Percentiles rank a stretch among this genome's conserved stretches.
Conservation (phyloP, 2,797 vertebrate species). For the Arrhamphus sclerolepis region DNA sequence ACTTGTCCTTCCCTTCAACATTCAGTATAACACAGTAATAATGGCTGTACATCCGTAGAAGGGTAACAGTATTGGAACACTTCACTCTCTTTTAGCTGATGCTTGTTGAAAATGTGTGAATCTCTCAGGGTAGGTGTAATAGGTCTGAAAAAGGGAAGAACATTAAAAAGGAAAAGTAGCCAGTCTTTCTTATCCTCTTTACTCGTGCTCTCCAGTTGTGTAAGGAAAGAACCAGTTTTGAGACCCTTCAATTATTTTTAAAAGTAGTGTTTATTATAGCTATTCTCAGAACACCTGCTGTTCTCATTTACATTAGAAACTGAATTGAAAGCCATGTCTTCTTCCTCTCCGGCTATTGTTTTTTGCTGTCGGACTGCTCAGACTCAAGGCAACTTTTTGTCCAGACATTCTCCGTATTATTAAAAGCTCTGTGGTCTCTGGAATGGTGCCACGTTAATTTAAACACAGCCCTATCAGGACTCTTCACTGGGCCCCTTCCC, state of each 20-base stretch:
- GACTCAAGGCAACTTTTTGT: constrained; percentile 70
- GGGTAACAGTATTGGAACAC: constrained; percentile 17
- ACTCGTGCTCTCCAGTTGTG: constrained; percentile 48
- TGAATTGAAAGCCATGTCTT: constrained; percentile 11
- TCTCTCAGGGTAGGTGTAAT: constrained; percentile 32
- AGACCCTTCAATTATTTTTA: not conserved
- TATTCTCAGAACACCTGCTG: constrained; percentile 24
- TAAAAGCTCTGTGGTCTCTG: constrained; percentile 69
- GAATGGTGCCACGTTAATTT: constrained; percentile 68
- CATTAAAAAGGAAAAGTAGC: constrained; percentile 17
- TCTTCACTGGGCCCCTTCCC: constrained; percentile 37
- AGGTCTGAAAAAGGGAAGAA: constrained; percentile 33
- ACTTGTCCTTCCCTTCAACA: constrained; percentile 8
- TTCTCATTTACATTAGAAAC: constrained; percentile 28
- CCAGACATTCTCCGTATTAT: constrained; percentile 70
- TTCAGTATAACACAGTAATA: constrained; percentile 21
- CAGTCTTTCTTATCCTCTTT: constrained; percentile 34
- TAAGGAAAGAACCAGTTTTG: constrained; percentile 31
- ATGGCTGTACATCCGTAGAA: constrained; percentile 20
- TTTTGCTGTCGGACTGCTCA: constrained; percentile 34
- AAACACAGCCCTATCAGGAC: constrained; percentile 57
- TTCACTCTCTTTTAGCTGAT: constrained; percentile 12
- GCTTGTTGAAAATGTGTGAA: constrained; percentile 23
- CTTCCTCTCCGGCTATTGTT: constrained; percentile 33
- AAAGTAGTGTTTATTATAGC: constrained; percentile 7